Evolutionary conservation across 2,113 vertebrate genomes (phyloP), one percentile per base, ranked within the genome.

Genomic region (Brachyhypopomus gauderio): DNA sequence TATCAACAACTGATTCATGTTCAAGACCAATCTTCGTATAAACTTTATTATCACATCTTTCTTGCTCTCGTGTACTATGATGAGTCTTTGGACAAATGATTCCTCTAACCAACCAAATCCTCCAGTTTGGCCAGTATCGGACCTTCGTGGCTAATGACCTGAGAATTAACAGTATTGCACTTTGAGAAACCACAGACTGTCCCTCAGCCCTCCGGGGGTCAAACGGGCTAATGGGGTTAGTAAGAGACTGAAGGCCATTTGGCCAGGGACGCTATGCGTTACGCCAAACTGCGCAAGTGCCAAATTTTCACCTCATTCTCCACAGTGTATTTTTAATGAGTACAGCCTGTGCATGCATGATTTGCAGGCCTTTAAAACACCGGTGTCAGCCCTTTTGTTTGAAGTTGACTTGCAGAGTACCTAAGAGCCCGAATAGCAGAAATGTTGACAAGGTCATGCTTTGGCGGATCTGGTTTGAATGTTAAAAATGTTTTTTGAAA

Each of bases 301-400:
- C 86, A 87, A 72, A 72, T 79, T 36, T 85, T 74, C 74, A 85
- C 80, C 83, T 84, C 64, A 22, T 78, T 58, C 45, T n/a, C n/a
- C 63, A 83, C 70, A 83, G 77, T 80, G 77, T 79, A 80, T 85
- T 86, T 81, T 82, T 85, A 79, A 83, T 77, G 80, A 84, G 73
- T 22, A 17, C 75, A 64, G 69, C n/a, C 67, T 72, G 72, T 80
- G 76, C 79, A 78, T 83, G 81, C 78, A 62, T 77, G 81, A 84
- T 81, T 36, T 81, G 55, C 58, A 20, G 60, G 76, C 64, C 34
- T 62, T 81, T 41, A 79, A 84, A 85, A 86, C 27, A 74, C 76
- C 62, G 22, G 56, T 5, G 63, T 83, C 56, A 55, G 60, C 60
- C 30, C 22, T 27, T 64, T 62, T 79, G 36, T 55, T 67, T 75